These are phyloP conservation scores for Poicephalus meyeri DNA, from an alignment of 2,113 vertebrate species.

Conservation along the genomic window DNA sequence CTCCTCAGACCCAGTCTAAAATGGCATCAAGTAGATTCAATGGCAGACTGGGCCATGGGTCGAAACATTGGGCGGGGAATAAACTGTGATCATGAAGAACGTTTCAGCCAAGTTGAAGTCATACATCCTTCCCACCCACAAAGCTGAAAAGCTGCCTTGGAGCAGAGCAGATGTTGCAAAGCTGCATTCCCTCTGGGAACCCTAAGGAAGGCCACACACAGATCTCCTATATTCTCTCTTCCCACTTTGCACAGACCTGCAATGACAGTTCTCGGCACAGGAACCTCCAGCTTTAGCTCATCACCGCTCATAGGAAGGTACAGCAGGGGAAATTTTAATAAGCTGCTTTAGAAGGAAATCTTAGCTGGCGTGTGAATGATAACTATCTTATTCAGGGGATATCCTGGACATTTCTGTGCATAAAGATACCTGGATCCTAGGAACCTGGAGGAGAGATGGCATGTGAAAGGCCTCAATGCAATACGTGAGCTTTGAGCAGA, in stretches of 20 bases:
- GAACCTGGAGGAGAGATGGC: neutral
- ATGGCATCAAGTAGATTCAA: neutral
- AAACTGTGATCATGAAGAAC: neutral
- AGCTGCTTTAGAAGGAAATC: neutral
- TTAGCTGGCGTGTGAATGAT: neutral
- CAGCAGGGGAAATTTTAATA: neutral
- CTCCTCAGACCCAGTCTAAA: neutral
- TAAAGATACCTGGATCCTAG: neutral
- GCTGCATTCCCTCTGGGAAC: neutral
- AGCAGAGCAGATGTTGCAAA: slow-evolving; percentile 38
- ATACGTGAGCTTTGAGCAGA: neutral
- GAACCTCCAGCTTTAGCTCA: neutral
- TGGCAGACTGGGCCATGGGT: neutral
- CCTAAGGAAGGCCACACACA: neutral
- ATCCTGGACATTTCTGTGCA: neutral
- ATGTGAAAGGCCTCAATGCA: neutral
- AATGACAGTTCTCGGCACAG: neutral
- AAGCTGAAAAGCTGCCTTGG: neutral
- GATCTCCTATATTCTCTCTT: neutral
- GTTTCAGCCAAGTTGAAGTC: neutral
- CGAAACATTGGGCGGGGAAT: neutral
- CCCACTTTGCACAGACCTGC: neutral
- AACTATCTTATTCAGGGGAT: neutral
- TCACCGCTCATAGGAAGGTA: neutral
- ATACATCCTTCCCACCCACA: neutral